phyloP scores from a whole-genome alignment of 2,888 invertebrate genomes.

The Agrochola lychnidis region DNA sequence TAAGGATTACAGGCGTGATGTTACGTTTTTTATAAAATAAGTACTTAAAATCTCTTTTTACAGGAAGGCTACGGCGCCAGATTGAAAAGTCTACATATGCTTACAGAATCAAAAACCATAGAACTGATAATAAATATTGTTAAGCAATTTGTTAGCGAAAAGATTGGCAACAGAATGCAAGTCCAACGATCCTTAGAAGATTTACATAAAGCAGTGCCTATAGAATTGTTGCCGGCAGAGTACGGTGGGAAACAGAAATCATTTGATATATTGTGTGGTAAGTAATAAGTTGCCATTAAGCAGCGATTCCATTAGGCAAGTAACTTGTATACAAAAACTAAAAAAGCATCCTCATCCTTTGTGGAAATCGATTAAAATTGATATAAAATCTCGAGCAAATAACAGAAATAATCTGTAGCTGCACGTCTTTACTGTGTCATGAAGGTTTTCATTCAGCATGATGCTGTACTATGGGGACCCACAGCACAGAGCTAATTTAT shows the following conservation, averaged over 20 bases:
- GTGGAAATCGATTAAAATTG: no score
- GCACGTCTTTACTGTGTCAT: no score
- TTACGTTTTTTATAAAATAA: background rate
- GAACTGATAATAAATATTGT: conserved; percentile 71
- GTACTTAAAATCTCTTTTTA: background rate
- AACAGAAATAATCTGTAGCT: no score
- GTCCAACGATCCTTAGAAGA: conserved; percentile 66
- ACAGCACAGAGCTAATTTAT: no score
- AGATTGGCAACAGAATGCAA: conserved; percentile 70
- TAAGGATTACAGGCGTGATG: no score
- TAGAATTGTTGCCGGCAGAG: conserved; percentile 70
- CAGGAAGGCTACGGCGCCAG: conserved; percentile 76
- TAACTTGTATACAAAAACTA: no score
- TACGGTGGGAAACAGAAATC: conserved; percentile 72
- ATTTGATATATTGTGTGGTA: conserved; percentile 47
- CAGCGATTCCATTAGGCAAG: no score
- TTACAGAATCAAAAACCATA: conserved; percentile 73
- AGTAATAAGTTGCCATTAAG: background rate
- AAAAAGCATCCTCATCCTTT: no score
- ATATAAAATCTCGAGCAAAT: no score
- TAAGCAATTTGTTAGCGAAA: conserved; percentile 72
- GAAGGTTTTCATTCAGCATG: no score
- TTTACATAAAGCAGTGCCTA: conserved; percentile 66
- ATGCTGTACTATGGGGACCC: no score
- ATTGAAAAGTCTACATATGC: conserved; percentile 69